phyloP scores from a whole-genome alignment of 2,797 vertebrate species.

The Otolemur crassicaudatus region DNA sequence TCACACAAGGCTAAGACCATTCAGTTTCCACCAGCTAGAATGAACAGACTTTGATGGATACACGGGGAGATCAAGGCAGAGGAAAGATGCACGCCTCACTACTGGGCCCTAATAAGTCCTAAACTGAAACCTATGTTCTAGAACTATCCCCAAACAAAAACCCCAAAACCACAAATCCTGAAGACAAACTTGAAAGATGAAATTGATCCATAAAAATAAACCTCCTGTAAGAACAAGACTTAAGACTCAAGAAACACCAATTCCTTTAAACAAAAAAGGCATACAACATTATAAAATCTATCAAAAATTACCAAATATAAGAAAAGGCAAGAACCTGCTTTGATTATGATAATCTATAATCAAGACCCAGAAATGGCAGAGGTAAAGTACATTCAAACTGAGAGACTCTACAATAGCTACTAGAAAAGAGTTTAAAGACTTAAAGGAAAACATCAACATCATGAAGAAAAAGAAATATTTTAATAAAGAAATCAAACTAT shows the following conservation, averaged over 20 bases:
- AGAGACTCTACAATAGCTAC: slow-evolving; percentile 3
- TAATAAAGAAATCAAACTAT: slow-evolving; percentile 2
- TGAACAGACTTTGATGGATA: slow-evolving; percentile 25
- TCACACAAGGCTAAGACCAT: neutral
- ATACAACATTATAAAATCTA: neutral
- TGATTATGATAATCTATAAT: neutral
- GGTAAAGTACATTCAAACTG: neutral
- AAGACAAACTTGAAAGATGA: slow-evolving; percentile 53
- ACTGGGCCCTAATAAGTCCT: neutral
- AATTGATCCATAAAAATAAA: slow-evolving; percentile 36
- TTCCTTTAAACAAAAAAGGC: neutral
- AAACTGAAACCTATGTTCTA: neutral
- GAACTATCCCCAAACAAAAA: neutral
- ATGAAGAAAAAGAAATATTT: neutral
- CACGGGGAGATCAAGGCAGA: neutral
- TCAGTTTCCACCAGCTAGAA: neutral
- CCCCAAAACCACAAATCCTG: neutral
- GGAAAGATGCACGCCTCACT: neutral
- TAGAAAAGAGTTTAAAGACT: neutral
- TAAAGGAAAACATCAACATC: slow-evolving; percentile 43
- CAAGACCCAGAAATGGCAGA: neutral
- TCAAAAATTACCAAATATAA: neutral
- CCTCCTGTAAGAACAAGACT: neutral
- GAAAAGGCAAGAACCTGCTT: neutral
- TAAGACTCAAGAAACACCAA: neutral